Base-by-base conservation (phyloP, 2,113 vertebrate genomes). In the Urocynchramus pylzowi region DNA sequence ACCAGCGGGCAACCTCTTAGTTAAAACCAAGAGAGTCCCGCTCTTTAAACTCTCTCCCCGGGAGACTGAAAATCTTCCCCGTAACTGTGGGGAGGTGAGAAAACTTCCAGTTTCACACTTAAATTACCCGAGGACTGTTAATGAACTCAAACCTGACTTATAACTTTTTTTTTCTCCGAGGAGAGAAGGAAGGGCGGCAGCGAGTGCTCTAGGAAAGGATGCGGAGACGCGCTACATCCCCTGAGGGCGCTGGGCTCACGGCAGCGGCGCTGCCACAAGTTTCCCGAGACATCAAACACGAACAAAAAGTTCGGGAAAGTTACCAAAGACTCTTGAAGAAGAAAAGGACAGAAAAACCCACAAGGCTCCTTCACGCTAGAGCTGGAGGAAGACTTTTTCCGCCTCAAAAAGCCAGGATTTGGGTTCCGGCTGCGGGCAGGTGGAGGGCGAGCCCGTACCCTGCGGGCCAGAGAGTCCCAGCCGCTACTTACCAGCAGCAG, bases 161-260 rank as follows among this genome's bases (percentile, higher is more conserved):
- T 4, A 28, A 7, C 2, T 50, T 16, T 2, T 26, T 27, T 35
- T 41, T 59, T 4, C 4, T 6, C 18, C 4, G 13, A 19, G 9
- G 2, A 41, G n/a, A 15, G 19, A 22, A 9, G 16, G 23, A 19
- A 60, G 7, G 9, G 10, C 5, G 3, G 28, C 33, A 35, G 42
- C 3, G 2, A 16, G 2, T 0, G 18, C 10, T 2, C 6, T 0
- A 1, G 7, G 5, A 39, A 16, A 8, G 9, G 19, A 12, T 14
- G 0, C 8, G 6, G 4, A 4, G 8, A 22, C 7, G 4, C 7
- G 8, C 2, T 31, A 11, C 39, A 13, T 5, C 7, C 8, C 6
- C 20, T 3, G 6, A 10, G 9, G 6, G 14, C 7, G 5, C 41
- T 0, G 16, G 1, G 2, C 0, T 20, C 5, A 3, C 33, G 1